A percentile compares a stretch with the other conserved stretches of the same genome.
phyloP scores from a whole-genome alignment of 2,888 invertebrate genomes.

The Chalcis sispes region DNA sequence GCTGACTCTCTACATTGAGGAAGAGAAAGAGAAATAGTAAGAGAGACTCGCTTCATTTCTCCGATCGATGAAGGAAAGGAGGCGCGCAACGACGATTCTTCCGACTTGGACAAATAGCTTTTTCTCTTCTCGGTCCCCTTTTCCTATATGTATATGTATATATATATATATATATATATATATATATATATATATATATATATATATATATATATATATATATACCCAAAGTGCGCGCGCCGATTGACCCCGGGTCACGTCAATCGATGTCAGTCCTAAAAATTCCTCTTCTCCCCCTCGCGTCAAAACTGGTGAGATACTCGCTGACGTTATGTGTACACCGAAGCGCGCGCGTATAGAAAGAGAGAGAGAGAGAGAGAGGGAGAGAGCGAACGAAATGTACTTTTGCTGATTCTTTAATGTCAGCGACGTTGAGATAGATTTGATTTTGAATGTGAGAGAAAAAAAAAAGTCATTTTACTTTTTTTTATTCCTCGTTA shows the following conservation, averaged over 20 bases:
- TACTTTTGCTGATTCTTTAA: too few species aligned
- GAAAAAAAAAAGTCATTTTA: slow-evolving; percentile 12
- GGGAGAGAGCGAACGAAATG: too few species aligned
- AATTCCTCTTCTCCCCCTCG: background rate
- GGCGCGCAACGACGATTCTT: too few species aligned
- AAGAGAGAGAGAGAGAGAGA: too few species aligned
- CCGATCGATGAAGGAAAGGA: background rate
- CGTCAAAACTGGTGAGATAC: too few species aligned
- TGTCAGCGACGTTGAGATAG: too few species aligned
- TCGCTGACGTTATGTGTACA: too few species aligned
- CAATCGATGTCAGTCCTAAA: background rate
- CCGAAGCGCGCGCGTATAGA: background rate
- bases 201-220: background rate
- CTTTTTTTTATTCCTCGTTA: too few species aligned
- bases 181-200: background rate
- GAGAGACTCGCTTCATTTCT: slow-evolving; percentile 6
- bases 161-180: background rate
- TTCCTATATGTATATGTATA: background rate
- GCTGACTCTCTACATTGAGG: background rate
- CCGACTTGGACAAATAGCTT: too few species aligned
- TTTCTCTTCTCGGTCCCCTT: background rate
- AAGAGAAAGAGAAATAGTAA: too few species aligned
- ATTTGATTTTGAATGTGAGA: background rate
- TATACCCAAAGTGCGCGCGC: too few species aligned
- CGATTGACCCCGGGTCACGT: too few species aligned